phyloP scores from a whole-genome alignment of 2,888 invertebrate genomes.

The Caenorhabditis japonica region DNA sequence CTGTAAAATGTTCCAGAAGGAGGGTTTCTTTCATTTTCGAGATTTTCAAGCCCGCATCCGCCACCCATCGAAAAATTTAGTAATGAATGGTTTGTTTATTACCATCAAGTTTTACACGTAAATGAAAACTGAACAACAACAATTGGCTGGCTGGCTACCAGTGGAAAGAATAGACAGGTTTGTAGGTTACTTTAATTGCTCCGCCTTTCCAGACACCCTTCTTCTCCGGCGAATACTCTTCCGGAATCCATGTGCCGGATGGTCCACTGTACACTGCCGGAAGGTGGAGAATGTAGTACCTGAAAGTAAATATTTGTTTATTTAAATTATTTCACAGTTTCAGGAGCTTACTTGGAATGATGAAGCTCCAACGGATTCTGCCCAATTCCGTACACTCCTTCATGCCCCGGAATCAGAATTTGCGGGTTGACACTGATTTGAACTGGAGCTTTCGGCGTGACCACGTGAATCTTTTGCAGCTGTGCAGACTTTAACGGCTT shows the following conservation, averaged over 20 bases:
- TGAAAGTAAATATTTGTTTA: background rate
- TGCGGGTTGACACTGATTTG: slow-evolving; percentile 88
- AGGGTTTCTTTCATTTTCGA: too few species aligned
- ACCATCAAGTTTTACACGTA: too few species aligned
- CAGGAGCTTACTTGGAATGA: slow-evolving; percentile 58
- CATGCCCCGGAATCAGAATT: slow-evolving; percentile 80
- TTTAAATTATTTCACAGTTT: too few species aligned
- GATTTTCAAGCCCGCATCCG: too few species aligned
- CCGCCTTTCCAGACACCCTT: slow-evolving; percentile 39
- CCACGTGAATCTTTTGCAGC: slow-evolving; percentile 86
- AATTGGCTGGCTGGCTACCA: too few species aligned
- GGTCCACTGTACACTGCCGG: slow-evolving; percentile 67
- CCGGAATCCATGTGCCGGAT: slow-evolving; percentile 51
- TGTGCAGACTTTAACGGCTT: slow-evolving; percentile 51
- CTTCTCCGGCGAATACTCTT: slow-evolving; percentile 24
- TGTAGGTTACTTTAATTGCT: slow-evolving; percentile 47
- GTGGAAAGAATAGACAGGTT: slow-evolving; percentile 42
- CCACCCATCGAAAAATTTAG: too few species aligned
- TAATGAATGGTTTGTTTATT: too few species aligned
- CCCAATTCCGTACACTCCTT: slow-evolving; percentile 63
- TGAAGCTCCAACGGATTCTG: slow-evolving; percentile 63
- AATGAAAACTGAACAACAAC: too few species aligned
- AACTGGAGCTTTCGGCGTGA: slow-evolving; percentile 91
- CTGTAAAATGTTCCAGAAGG: too few species aligned
- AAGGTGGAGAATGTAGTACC: slow-evolving; percentile 66